Conservation (phyloP, 2,797 vertebrate species). For the Sarcophilus harrisii region DNA sequence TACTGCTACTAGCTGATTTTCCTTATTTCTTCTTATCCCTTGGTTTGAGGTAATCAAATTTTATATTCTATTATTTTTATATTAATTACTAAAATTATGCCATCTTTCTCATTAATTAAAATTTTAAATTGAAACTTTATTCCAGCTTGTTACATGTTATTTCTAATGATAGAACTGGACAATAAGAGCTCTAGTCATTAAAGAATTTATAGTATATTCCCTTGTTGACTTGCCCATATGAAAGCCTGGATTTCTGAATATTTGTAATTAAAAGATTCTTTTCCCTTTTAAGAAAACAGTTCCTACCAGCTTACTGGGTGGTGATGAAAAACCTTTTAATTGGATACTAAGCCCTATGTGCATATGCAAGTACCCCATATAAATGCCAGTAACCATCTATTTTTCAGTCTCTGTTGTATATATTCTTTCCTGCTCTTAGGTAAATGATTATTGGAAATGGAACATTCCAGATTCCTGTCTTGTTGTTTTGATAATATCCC, state of each 20-base stretch:
- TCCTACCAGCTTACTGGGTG: not conserved
- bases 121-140: not conserved
- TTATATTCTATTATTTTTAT: not conserved
- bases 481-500: not conserved
- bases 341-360: no score
- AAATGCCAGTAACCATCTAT: no score
- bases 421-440: not conserved
- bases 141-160: no score
- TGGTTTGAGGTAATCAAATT: not conserved
- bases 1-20: not conserved
- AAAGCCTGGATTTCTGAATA: not conserved
- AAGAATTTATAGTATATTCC: not conserved
- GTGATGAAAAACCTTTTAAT: not conserved
- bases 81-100: not conserved
- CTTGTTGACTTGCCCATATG: not conserved
- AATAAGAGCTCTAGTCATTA: not conserved
- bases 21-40: not conserved
- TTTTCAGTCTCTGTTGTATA: no score
- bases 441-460: not conserved
- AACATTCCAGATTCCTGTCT: not conserved
- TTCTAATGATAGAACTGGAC: not conserved
- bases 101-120: not conserved
- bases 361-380: no score
- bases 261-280: not conserved
- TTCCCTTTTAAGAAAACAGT: not conserved